phyloP scores from a whole-genome alignment of 2,888 invertebrate genomes.

The Himalopsyche kuldschensis region DNA sequence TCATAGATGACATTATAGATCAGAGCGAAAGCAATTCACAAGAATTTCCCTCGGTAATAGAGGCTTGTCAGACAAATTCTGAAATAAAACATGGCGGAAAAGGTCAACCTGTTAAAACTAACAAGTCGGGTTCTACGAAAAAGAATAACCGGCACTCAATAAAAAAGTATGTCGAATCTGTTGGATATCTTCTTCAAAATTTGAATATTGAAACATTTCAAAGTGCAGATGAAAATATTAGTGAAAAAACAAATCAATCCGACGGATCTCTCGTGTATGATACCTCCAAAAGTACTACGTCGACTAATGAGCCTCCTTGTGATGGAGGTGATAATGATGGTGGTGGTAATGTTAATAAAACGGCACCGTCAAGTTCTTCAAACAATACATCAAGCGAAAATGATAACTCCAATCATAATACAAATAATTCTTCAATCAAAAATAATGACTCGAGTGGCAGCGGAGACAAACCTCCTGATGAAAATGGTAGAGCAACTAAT shows the following conservation, averaged over 20 bases:
- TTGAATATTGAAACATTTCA: constrained; percentile 51
- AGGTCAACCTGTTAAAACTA: neutral
- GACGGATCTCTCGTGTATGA: neutral
- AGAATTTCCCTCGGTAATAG: constrained; percentile 53
- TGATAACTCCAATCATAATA: neutral
- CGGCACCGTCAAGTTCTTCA: neutral
- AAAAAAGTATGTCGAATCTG: constrained; percentile 53
- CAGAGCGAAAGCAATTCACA: constrained; percentile 55
- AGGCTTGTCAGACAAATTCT: constrained; percentile 47
- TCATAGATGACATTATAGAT: constrained; percentile 9
- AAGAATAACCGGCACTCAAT: neutral
- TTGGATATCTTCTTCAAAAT: constrained; percentile 62
- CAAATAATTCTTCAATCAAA: neutral
- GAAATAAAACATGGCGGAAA: constrained; percentile 43
- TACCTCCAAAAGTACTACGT: neutral
- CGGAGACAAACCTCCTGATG: constrained; percentile 59
- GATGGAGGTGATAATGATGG: constrained; percentile 20
- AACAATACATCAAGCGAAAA: neutral
- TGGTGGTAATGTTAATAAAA: neutral
- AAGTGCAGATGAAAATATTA: neutral
- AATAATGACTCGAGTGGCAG: constrained; percentile 41
- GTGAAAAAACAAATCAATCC: neutral
- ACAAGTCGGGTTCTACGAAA: neutral
- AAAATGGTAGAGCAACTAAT: constrained; percentile 49
- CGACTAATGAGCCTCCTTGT: neutral